These are phyloP conservation scores for Solenopsis fugax DNA, from an alignment of 1,140 invertebrate species.

Conservation along the genomic window DNA sequence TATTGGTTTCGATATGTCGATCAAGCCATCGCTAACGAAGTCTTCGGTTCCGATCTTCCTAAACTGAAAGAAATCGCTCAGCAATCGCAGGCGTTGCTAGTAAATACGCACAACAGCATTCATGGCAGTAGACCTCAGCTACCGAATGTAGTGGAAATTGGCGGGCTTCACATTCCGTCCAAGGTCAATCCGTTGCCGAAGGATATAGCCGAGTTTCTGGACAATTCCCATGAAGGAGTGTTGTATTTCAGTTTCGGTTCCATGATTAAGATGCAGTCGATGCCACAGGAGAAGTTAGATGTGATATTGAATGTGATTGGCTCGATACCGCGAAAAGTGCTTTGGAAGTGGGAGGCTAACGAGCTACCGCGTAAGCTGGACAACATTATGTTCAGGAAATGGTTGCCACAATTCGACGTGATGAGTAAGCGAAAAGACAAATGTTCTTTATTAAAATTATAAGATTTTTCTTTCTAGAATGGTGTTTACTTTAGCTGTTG, in stretches of 20 bases:
- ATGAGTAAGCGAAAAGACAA: constrained; percentile 86
- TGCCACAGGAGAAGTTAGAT: constrained; percentile 86
- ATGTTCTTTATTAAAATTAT: no score
- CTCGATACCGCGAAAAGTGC: no score
- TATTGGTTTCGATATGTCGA: constrained; percentile 38
- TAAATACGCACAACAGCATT: constrained; percentile 87
- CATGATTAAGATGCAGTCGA: constrained; percentile 87
- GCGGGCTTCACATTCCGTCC: constrained; percentile 87
- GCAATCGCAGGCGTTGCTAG: constrained; percentile 83
- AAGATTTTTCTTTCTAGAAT: no score
- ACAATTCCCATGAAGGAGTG: constrained; percentile 87
- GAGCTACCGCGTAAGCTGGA: constrained; percentile 85
- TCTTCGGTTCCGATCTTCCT: constrained; percentile 82
- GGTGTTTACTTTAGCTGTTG: no score
- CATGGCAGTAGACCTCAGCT: constrained; percentile 85
- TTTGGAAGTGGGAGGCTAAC: constrained; percentile 88
- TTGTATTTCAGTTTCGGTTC: constrained; percentile 90
- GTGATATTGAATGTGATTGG: constrained; percentile 87
- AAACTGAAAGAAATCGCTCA: constrained; percentile 82
- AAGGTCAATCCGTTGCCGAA: constrained; percentile 80
- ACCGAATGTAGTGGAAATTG: constrained; percentile 89
- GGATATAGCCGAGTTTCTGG: constrained; percentile 82
- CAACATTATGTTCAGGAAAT: constrained; percentile 89
- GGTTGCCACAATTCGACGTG: constrained; percentile 91
- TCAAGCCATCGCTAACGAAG: constrained; percentile 82